Evolutionary conservation across 2,797 vertebrate genomes (phyloP), one percentile per base, ranked within the genome.

Genomic region (Tinamus major): DNA sequence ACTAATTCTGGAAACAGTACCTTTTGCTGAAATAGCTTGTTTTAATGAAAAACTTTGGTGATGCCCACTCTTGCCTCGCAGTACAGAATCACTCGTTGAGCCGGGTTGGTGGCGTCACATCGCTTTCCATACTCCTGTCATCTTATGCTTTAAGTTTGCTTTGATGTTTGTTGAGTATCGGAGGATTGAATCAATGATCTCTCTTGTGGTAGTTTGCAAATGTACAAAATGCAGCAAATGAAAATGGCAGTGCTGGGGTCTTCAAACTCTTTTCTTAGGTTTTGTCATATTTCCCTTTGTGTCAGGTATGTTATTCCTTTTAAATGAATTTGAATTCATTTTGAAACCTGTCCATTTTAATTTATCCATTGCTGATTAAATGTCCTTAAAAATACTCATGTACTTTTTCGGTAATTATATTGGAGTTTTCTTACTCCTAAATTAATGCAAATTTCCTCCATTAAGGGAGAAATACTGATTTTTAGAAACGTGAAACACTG

Each of bases 11-110:
- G 78, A 93, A 79, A 64, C 65, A 74, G 69, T 89, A 41, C 86
- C 48, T 95, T 96, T 96, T 80, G 92, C 95, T 78, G 95, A 94
- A 95, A 29, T 92, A 93, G 84, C 95, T 97, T 90, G 67, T 97
- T 97, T 97, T 87, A 94, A 95, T 87, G 95, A 94, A 95, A 91
- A 98, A 98, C 98, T 98, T 98, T 98, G 98, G 98, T 98, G 98
- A 98, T 99, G 99, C 98, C 98, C 98, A 98, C 98, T 99, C 98
- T 98, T 96, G 98, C 98, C 98, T 98, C 98, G 98, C 97, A 96
- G 97, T 98, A 97, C 84, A 89, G 85, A 95, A 93, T 94, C 97
- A 97, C 95, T 97, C 96, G 97, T 83, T 90, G 80, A 97, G 97
- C 97, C 98, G 96, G 97, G 98, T 97, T 97, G 98, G 98, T 96